These are phyloP conservation scores for Eulemur coronatus DNA, from an alignment of 2,797 vertebrate species.

Conservation along the genomic window DNA sequence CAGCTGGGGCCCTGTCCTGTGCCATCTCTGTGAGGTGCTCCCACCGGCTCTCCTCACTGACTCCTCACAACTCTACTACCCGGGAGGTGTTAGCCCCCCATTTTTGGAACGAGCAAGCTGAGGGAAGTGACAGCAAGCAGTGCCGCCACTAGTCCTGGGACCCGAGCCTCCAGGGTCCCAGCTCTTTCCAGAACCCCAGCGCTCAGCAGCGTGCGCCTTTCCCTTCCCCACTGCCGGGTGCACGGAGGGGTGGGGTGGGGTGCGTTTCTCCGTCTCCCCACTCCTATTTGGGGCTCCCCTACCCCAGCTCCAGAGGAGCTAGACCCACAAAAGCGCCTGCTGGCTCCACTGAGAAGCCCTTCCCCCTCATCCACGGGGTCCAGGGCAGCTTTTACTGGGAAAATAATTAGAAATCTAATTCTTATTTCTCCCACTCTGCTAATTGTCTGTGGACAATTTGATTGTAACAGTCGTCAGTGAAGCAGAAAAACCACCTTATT, in stretches of 20 bases:
- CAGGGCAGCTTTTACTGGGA: conserved; percentile 77
- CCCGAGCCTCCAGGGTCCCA: not conserved
- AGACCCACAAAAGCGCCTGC: not conserved
- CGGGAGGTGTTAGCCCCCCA: not conserved
- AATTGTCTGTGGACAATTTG: conserved; percentile 86
- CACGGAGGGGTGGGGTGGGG: not conserved
- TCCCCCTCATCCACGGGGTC: conserved; percentile 65
- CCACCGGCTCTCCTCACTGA: not conserved
- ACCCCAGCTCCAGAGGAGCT: not conserved
- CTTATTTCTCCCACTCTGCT: conserved; percentile 85
- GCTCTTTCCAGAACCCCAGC: not conserved
- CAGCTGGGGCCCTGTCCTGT: not conserved
- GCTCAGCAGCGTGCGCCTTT: not conserved
- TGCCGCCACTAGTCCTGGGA: not conserved
- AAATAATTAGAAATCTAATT: conserved; percentile 87
- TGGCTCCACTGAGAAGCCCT: conserved; percentile 43
- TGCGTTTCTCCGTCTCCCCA: not conserved
- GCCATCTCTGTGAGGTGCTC: not conserved
- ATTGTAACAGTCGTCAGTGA: conserved; percentile 84
- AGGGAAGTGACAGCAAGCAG: not conserved
- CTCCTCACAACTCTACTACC: not conserved
- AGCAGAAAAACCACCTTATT: conserved; percentile 87
- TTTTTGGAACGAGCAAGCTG: not conserved
- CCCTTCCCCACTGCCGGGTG: not conserved
- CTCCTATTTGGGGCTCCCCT: not conserved